Evolutionary conservation across 2,113 vertebrate species (phyloP), one percentile per base, ranked within the genome.

Genomic region (Microcebus griseorufus): DNA sequence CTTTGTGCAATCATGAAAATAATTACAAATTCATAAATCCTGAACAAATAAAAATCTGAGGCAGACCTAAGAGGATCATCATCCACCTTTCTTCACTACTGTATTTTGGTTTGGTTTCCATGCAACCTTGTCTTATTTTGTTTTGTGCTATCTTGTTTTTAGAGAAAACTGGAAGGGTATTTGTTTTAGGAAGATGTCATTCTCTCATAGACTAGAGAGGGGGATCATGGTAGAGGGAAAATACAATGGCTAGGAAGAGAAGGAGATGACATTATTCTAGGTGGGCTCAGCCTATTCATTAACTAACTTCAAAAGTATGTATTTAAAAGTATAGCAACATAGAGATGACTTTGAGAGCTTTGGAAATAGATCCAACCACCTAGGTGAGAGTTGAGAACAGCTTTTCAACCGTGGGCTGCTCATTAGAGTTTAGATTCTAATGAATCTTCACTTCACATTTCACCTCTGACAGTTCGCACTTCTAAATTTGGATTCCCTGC

Each of bases 1-100:
- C 55, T 97, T 92, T 93, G 86, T 97, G 60, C 73, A 97, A 69
- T 96, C 93, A 95, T 84, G 80, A 93, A 93, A 97, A 95, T 94
- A 97, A 93, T 94, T 91, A 84, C 80, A 93, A 87, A 97, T 64
- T 94, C 80, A 92, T 92, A 95, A 96, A 90, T 96, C 60, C 23
- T 7, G 7, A 97, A 69, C 13, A 65, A 96, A 94, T 94, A 94
- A 81, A 90, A 88, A 39, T 29, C 39, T 65, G 32, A 87, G 78
- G 62, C 37, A 95, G 75, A 89, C 34, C 48, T 79, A 53, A 89
- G 23, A 91, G 45, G 42, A 78, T 67, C 83, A 62, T 82, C 10
- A 67, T 32, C 32, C 12, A 69, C 16, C 27, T 39, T 48, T 55
- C n/a, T 18, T 16, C 2, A 3, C 4, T 14, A 8, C 23, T 91